A percentile compares a stretch with the other conserved stretches of the same genome.
Conservation (phyloP, 2,797 vertebrate genomes). For the Toxotes lorentzi region DNA sequence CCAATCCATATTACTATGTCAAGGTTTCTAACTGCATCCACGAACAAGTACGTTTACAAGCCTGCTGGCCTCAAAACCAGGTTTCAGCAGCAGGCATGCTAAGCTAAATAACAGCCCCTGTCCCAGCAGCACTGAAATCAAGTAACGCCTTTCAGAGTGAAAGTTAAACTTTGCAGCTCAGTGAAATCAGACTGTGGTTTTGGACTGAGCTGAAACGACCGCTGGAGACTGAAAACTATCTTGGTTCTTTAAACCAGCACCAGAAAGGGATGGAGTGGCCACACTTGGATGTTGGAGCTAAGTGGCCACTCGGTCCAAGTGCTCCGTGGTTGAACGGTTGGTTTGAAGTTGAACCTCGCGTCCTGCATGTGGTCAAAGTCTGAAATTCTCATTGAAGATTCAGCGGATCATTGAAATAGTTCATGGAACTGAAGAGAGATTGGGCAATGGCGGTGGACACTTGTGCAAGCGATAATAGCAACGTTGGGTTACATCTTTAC, state of each 20-base stretch:
- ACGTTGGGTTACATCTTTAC: constrained; percentile 48
- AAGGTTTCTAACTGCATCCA: neutral
- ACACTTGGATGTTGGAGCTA: constrained; percentile 37
- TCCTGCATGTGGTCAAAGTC: constrained; percentile 56
- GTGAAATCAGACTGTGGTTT: constrained; percentile 46
- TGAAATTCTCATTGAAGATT: constrained; percentile 48
- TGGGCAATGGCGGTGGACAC: constrained; percentile 37
- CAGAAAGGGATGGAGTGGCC: constrained; percentile 35
- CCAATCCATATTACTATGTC: neutral
- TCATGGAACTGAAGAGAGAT: constrained; percentile 34
- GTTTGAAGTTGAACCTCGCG: constrained; percentile 52
- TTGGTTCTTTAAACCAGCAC: constrained; percentile 33
- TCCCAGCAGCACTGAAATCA: constrained; percentile 16
- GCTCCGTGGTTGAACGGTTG: constrained; percentile 42
- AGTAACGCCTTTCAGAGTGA: neutral
- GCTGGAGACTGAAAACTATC: constrained; percentile 38
- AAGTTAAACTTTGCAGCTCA: constrained; percentile 42
- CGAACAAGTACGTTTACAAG: constrained; percentile 19
- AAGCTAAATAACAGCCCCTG: constrained; percentile 17
- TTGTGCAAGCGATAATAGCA: constrained; percentile 63
- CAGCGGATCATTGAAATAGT: constrained; percentile 38
- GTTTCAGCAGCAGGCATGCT: neutral
- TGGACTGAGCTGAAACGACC: constrained; percentile 38
- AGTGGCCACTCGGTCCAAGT: constrained; percentile 50
- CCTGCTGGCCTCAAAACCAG: neutral